Evolutionary conservation across 2,797 vertebrate genomes (phyloP).

Genomic region (Gymnodraco acuticeps): DNA sequence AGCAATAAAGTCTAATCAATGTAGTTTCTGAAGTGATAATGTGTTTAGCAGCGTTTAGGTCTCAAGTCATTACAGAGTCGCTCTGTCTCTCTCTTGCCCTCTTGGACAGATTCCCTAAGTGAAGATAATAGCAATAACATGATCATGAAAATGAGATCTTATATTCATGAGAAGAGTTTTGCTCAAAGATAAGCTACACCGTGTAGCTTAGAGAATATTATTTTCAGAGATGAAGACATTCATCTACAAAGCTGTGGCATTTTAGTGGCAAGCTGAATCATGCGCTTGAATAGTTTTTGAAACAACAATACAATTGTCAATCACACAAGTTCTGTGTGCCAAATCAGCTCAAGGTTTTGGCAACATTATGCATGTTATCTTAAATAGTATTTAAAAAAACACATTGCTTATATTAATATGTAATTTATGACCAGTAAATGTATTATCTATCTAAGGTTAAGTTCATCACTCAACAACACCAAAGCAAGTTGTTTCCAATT

Average conservation of each 20-base stretch:
- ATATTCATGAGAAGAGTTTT: slow-evolving; percentile 15
- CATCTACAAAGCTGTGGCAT: not conserved
- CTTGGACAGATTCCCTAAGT: slow-evolving; percentile 41
- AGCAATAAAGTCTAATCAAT: slow-evolving; percentile 45
- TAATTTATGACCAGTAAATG: not conserved
- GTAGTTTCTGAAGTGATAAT: slow-evolving; percentile 46
- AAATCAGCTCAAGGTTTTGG: not conserved
- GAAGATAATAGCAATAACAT: slow-evolving; percentile 43
- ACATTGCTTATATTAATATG: not conserved
- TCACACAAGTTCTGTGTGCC: not conserved
- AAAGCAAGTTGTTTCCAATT: not conserved
- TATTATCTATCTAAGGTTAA: not conserved
- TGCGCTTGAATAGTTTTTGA: not conserved
- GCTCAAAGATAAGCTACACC: slow-evolving; percentile 12
- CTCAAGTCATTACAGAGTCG: slow-evolving; percentile 55
- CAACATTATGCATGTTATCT: not conserved
- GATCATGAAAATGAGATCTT: slow-evolving; percentile 17
- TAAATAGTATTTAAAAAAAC: not conserved
- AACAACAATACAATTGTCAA: slow-evolving; percentile 2
- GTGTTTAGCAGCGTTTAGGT: slow-evolving; percentile 55
- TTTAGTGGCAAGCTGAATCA: slow-evolving; percentile 6
- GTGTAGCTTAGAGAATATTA: not conserved
- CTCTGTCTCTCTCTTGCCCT: slow-evolving; percentile 47
- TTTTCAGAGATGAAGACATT: slow-evolving; percentile 10
- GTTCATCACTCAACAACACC: not conserved